Conservation (phyloP, 2,113 vertebrate species). For the Glaucomys volans region DNA sequence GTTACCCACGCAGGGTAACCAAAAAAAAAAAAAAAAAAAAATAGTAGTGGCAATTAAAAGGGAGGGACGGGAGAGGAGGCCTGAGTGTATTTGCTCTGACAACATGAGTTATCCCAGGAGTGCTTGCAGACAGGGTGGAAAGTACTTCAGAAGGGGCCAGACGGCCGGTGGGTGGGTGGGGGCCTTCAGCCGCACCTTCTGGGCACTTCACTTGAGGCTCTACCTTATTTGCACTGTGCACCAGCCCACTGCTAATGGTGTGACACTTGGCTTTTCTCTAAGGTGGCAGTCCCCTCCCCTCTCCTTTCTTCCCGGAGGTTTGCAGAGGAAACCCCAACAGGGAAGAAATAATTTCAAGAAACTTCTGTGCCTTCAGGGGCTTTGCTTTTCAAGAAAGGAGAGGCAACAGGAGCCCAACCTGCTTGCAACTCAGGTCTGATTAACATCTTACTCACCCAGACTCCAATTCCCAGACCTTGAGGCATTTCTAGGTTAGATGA, state of each 20-base stretch:
- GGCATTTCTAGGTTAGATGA: no score
- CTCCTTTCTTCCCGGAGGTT: no score
- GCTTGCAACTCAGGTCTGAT: background rate
- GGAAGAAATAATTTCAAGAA: background rate
- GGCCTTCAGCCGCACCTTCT: background rate
- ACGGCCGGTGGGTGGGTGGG: background rate
- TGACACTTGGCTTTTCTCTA: background rate
- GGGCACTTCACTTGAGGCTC: background rate
- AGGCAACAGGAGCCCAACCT: background rate
- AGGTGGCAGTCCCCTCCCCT: background rate
- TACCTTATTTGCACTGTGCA: constrained; percentile 28
- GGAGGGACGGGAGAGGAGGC: no score
- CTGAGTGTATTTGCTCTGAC: constrained; percentile 76
- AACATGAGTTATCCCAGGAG: background rate
- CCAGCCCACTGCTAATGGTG: background rate
- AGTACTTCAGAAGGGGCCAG: constrained; percentile 42
- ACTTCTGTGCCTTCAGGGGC: background rate
- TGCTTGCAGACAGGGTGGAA: background rate
- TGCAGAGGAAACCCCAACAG: background rate
- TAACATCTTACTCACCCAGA: background rate
- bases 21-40: constrained; percentile 52
- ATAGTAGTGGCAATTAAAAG: constrained; percentile 14
- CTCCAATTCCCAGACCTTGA: background rate
- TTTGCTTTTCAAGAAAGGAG: constrained; percentile 7
- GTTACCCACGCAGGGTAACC: background rate